Conservation (phyloP, 2,888 invertebrate genomes). For the Empis livida region DNA sequence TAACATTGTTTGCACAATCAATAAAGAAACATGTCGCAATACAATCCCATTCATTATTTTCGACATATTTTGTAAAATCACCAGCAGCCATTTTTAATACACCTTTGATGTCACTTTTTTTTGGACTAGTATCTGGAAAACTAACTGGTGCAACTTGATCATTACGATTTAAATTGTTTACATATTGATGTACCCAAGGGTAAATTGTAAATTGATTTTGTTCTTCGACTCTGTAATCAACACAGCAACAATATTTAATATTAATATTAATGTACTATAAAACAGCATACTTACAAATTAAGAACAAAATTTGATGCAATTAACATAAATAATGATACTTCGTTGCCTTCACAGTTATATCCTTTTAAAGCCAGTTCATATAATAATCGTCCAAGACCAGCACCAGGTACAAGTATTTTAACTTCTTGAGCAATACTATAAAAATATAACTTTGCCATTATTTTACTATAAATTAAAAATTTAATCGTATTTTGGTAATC, state of each 20-base stretch:
- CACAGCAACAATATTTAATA: slow-evolving; percentile 5
- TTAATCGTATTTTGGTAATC: neutral
- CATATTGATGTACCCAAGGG: slow-evolving; percentile 93
- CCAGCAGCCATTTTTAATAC: slow-evolving; percentile 94
- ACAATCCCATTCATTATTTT: slow-evolving; percentile 68
- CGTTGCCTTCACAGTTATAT: slow-evolving; percentile 91
- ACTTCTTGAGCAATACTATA: neutral
- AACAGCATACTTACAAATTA: slow-evolving; percentile 49
- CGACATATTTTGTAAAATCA: slow-evolving; percentile 67
- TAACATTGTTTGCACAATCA: slow-evolving; percentile 94
- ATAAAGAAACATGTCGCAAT: slow-evolving; percentile 97
- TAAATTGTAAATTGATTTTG: slow-evolving; percentile 68
- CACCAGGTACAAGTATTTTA: slow-evolving; percentile 83
- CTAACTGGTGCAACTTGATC: slow-evolving; percentile 66
- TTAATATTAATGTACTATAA: neutral
- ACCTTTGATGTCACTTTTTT: slow-evolving; percentile 37
- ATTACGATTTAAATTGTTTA: slow-evolving; percentile 69
- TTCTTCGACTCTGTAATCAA: slow-evolving; percentile 22
- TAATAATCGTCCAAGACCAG: slow-evolving; percentile 87
- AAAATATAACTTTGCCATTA: slow-evolving; percentile 30
- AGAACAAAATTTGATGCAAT: slow-evolving; percentile 92
- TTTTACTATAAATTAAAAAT: slow-evolving; percentile 19
- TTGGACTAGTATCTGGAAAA: slow-evolving; percentile 82
- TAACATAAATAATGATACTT: slow-evolving; percentile 95
- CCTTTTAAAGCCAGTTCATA: slow-evolving; percentile 87